Percentiles rank a stretch among this genome's conserved stretches.
These are phyloP conservation scores for Eupithecia centaureata DNA, from an alignment of 2,888 invertebrate species.

Conservation along the genomic window DNA sequence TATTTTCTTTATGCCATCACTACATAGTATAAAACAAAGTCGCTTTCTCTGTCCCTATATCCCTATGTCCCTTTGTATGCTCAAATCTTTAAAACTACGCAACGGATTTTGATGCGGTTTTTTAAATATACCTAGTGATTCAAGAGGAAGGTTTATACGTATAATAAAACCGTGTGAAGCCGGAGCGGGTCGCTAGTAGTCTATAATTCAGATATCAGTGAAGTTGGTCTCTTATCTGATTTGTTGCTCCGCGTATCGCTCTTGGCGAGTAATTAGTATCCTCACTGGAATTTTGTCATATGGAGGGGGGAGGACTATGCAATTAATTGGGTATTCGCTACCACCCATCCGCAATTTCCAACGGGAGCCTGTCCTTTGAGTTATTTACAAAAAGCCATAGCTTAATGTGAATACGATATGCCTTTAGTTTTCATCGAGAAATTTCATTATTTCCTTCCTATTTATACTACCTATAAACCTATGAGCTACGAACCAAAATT, in stretches of 20 bases:
- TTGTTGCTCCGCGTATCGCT: conserved; percentile 24
- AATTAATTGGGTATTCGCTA: conserved; percentile 42
- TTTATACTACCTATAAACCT: too few relatives aligned
- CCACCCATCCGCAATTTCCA: background rate
- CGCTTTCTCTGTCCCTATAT: too few relatives aligned
- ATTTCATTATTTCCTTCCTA: background rate
- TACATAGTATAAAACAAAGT: too few relatives aligned
- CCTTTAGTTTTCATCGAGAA: background rate
- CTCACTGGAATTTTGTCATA: conserved; percentile 45
- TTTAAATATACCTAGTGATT: too few relatives aligned
- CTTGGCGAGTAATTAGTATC: conserved; percentile 43
- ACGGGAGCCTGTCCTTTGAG: background rate
- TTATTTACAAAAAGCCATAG: background rate
- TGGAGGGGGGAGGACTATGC: conserved; percentile 39
- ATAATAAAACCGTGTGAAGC: too few relatives aligned
- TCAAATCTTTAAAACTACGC: too few relatives aligned
- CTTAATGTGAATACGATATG: background rate
- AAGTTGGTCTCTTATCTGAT: background rate
- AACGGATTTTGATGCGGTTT: too few relatives aligned
- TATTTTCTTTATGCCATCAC: too few relatives aligned
- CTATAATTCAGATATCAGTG: background rate
- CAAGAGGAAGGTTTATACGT: too few relatives aligned
- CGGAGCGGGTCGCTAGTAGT: too few relatives aligned
- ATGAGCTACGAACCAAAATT: too few relatives aligned
- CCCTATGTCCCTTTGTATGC: too few relatives aligned